Conservation (phyloP, 2,888 invertebrate species). For the Coecobrya sp. region DNA sequence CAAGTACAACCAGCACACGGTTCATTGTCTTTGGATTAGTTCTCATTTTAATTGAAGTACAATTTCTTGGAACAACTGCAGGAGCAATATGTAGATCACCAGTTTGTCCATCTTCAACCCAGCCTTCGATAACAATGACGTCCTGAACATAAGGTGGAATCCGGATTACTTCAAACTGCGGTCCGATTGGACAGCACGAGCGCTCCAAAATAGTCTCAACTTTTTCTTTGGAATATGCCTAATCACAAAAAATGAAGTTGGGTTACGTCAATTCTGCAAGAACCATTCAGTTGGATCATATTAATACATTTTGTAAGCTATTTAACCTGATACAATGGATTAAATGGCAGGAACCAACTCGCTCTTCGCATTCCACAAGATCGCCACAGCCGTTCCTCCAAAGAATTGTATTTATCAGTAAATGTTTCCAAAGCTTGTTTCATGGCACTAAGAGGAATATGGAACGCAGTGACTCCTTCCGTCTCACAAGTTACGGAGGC, state of each 20-base stretch:
- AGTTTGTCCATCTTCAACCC: conserved; percentile 89
- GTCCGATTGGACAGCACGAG: conserved; percentile 89
- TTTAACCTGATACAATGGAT: conserved; percentile 86
- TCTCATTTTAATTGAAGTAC: conserved; percentile 88
- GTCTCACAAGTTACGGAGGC: conserved; percentile 90
- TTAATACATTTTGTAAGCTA: neutral
- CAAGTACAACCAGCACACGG: conserved; percentile 80
- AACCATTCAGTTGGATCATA: neutral
- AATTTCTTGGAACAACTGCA: conserved; percentile 89
- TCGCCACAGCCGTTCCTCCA: conserved; percentile 90
- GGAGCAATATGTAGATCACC: conserved; percentile 90
- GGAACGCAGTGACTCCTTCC: conserved; percentile 88
- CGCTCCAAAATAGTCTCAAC: conserved; percentile 90
- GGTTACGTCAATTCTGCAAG: too few species aligned
- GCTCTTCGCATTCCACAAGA: conserved; percentile 90
- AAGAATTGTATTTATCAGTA: conserved; percentile 88
- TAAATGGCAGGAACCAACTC: conserved; percentile 89
- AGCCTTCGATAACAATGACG: conserved; percentile 90
- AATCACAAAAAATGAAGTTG: too few species aligned
- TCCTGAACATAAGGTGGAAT: conserved; percentile 90
- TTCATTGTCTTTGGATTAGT: conserved; percentile 87
- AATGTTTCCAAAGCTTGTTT: conserved; percentile 87
- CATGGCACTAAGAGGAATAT: conserved; percentile 85
- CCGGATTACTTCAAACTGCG: conserved; percentile 89
- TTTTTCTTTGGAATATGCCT: conserved; percentile 89